These are phyloP conservation scores for Melanotaenia parkinsoni DNA, from an alignment of 2,797 vertebrate genomes.

Conservation along the genomic window DNA sequence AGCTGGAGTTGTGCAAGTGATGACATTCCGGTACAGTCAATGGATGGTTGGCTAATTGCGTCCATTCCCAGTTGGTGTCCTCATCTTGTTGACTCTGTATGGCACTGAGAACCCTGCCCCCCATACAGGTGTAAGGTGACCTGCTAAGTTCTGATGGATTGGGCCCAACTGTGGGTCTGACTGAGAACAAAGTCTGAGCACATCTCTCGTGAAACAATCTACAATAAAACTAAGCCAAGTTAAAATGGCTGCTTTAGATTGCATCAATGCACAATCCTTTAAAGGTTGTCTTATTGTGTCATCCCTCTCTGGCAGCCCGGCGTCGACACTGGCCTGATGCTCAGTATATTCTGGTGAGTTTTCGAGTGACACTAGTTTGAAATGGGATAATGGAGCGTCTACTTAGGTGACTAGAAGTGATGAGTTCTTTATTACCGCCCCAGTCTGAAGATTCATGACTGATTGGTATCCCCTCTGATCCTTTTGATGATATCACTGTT, in stretches of 20 bases:
- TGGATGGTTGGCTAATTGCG: background rate
- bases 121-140: slow-evolving; percentile 29
- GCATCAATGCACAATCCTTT: too few relatives aligned
- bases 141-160: slow-evolving; percentile 25
- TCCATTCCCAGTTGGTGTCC: background rate
- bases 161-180: background rate
- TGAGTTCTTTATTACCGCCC: slow-evolving; percentile 72
- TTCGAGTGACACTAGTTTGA: background rate
- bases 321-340: background rate
- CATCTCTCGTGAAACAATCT: background rate
- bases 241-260: too few relatives aligned
- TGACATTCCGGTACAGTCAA: background rate
- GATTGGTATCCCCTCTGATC: slow-evolving; percentile 78
- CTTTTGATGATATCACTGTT: too few relatives aligned
- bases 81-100: slow-evolving; percentile 12
- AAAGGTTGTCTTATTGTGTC: background rate
- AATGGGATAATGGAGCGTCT: too few relatives aligned
- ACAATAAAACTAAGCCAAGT: background rate
- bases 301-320: background rate
- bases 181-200: background rate
- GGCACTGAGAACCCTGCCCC: slow-evolving; percentile 17
- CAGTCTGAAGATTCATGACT: slow-evolving; percentile 83
- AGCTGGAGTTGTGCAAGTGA: background rate
- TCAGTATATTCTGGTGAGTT: slow-evolving; percentile 4
- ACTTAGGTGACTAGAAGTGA: slow-evolving; percentile 17